Conservation (phyloP, 2,797 vertebrate species). For the Sebastes matsubarae region DNA sequence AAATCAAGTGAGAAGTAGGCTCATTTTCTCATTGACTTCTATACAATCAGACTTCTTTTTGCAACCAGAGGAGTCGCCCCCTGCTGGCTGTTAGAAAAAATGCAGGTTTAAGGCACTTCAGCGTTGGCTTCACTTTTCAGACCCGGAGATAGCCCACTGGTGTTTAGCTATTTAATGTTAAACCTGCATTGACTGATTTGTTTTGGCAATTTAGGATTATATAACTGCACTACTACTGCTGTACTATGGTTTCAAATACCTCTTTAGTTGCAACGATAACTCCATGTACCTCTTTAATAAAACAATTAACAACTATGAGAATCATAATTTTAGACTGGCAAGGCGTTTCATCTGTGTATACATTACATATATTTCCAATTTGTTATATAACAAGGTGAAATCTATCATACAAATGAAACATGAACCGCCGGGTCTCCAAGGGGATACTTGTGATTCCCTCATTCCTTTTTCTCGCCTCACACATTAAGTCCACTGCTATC, state of each 20-base stretch:
- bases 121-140: too few relatives aligned
- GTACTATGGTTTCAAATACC: background rate
- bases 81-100: too few relatives aligned
- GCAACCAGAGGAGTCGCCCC: too few relatives aligned
- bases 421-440: background rate
- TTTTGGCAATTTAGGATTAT: background rate
- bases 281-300: background rate
- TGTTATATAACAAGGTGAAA: background rate
- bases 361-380: background rate
- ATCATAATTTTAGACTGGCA: background rate
- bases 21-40: too few relatives aligned
- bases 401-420: constrained; percentile 23
- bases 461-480: background rate
- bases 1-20: rapidly evolving
- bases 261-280: background rate
- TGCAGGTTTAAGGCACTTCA: too few relatives aligned
- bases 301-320: background rate
- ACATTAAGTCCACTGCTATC: constrained; percentile 6
- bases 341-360: background rate
- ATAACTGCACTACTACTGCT: background rate
- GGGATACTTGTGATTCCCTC: background rate
- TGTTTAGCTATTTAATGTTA: background rate
- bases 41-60: too few relatives aligned
- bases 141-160: too few relatives aligned
- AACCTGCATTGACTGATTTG: background rate